Evolutionary conservation across 2,888 invertebrate genomes (phyloP), one percentile per base, ranked within the genome.

Genomic region (Lutraria lutraria): DNA sequence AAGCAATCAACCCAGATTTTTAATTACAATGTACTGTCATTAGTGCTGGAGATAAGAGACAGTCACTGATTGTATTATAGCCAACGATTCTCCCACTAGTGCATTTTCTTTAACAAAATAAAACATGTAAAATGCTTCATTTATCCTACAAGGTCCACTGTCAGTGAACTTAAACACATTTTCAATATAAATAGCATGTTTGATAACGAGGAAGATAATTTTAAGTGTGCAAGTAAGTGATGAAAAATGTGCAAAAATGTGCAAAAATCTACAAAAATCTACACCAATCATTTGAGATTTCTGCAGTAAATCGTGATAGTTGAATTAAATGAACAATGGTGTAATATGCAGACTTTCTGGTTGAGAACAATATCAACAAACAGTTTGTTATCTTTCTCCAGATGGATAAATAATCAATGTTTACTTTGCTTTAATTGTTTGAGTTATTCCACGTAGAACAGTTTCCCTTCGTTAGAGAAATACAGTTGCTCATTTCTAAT

Each of bases 351-450:
- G 25, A 19, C 15, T 43, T 43, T 60, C 60, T 19, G 21, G 60
- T 8, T n/a, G 25, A 68, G 25, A 68, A 10, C 63, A 25, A 25
- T n/a, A 25, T 0, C 63, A 68, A 68, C 63, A 68, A 68, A 3
- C 16, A 25, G 31, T 10, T 13, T 76, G 19, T 76, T 76, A 76
- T 76, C 76, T 34, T 76, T 76, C 31, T 76, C 76, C 85, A 85
- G 85, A 76, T 85, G 85, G 21, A 25, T 53, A 76, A 76, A 76
- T 72, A 79, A 85, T 76, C 76, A 85, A 79, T 25, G 53, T 53
- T 72, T 72, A 72, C 13, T 72, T 72, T 34, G 19, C 6, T 34
- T 76, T 63, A 83, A 63, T 83, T 83, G 60, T n/a, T 63, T 16
- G 63, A 29, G 34, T 25, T 83, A 63, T 34, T n/a, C 43, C 83